These are phyloP conservation scores for Palythoa caribaeorum DNA, from an alignment of 92 coral and sea anemone genomes.

Conservation along the genomic window DNA sequence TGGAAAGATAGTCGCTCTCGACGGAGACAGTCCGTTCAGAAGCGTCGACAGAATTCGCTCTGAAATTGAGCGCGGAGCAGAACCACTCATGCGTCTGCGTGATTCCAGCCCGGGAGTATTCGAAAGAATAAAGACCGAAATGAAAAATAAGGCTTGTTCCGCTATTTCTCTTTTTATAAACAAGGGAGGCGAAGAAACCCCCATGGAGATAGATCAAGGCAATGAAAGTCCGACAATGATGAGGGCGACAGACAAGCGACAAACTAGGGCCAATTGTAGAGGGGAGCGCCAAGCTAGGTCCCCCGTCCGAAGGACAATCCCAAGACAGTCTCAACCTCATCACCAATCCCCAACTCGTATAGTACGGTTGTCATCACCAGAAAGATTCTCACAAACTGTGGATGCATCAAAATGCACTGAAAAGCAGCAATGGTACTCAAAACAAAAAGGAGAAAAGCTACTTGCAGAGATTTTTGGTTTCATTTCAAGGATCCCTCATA, in stretches of 20 bases:
- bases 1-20: background rate
- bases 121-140: background rate
- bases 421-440: constrained; percentile 44
- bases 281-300: background rate
- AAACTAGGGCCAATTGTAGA: background rate
- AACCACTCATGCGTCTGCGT: background rate
- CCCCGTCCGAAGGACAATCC: background rate
- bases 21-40: background rate
- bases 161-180: background rate
- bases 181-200: background rate
- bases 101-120: background rate
- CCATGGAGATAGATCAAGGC: constrained; percentile 11
- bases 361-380: background rate
- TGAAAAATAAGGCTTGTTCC: background rate
- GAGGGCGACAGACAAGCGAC: background rate
- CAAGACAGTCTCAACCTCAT: background rate
- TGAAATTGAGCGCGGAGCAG: background rate
- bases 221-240: background rate
- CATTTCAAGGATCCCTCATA: constrained; percentile 31
- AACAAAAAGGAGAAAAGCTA: constrained; percentile 6
- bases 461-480: constrained; percentile 6
- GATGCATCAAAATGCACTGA: constrained; percentile 32
- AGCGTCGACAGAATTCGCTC: background rate
- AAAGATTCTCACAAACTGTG: background rate
- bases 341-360: background rate